phyloP scores from a whole-genome alignment of 2,797 vertebrate genomes.

The Monodelphis domestica region DNA sequence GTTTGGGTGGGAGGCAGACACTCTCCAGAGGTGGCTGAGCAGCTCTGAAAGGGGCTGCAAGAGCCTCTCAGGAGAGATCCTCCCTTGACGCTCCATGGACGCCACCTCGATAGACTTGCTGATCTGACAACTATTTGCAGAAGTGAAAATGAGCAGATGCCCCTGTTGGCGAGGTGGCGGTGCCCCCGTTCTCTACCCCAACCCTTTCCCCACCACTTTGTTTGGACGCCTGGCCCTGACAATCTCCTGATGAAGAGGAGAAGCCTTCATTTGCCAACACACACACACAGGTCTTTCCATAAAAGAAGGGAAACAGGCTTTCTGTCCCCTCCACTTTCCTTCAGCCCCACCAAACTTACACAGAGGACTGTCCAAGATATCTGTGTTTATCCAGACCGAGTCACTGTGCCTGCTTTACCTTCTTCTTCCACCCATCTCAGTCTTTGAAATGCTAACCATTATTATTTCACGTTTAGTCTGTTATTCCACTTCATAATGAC shows the following conservation, averaged over 20 bases:
- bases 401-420: background rate
- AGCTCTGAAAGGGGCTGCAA: no score
- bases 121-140: no score
- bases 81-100: no score
- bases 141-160: no score
- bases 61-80: no score
- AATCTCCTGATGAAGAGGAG: background rate
- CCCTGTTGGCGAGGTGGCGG: no score
- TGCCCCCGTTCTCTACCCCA: no score
- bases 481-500: background rate
- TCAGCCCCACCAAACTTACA: background rate
- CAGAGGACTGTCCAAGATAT: background rate
- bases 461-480: background rate
- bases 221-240: no score
- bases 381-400: background rate
- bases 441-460: background rate
- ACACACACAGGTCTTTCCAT: background rate
- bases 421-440: background rate
- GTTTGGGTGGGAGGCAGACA: no score
- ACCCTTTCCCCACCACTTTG: no score
- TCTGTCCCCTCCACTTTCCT: background rate
- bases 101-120: no score
- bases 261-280: background rate
- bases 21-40: no score
- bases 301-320: background rate